Evolutionary conservation across 2,797 vertebrate genomes (phyloP).

Genomic region (Xenops minutus): DNA sequence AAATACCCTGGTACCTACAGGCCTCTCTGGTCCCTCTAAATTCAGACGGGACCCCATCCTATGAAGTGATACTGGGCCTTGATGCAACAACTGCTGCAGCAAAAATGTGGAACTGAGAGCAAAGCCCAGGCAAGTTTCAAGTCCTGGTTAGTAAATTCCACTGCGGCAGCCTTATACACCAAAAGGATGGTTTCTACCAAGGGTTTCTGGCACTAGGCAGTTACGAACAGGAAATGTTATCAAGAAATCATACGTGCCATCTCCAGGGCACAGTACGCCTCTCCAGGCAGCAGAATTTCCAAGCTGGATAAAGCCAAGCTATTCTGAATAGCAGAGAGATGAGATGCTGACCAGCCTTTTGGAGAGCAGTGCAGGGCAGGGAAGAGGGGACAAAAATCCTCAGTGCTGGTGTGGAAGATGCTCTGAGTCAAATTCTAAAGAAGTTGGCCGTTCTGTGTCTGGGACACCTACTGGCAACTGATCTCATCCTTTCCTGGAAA

Average conservation of each 20-base stretch:
- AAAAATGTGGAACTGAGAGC: slow-evolving; percentile 41
- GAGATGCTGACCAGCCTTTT: not conserved
- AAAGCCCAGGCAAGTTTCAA: not conserved
- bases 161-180: not conserved
- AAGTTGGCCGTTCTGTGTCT: not conserved
- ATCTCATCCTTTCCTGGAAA: not conserved
- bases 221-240: not conserved
- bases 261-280: not conserved
- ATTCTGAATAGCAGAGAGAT: not conserved
- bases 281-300: not conserved
- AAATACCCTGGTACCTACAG: not conserved
- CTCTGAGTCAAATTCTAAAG: not conserved
- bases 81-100: not conserved
- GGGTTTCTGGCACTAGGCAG: not conserved
- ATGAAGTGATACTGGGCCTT: not conserved
- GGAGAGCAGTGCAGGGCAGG: not conserved
- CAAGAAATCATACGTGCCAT: not conserved
- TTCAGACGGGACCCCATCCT: not conserved
- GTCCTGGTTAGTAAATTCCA: not conserved
- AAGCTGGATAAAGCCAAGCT: not conserved
- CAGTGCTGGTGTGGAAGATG: not conserved
- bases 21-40: not conserved
- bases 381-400: not conserved
- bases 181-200: not conserved
- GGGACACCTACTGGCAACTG: not conserved